These are phyloP conservation scores for Lemur catta DNA, from an alignment of 2,797 vertebrate genomes.

Conservation along the genomic window DNA sequence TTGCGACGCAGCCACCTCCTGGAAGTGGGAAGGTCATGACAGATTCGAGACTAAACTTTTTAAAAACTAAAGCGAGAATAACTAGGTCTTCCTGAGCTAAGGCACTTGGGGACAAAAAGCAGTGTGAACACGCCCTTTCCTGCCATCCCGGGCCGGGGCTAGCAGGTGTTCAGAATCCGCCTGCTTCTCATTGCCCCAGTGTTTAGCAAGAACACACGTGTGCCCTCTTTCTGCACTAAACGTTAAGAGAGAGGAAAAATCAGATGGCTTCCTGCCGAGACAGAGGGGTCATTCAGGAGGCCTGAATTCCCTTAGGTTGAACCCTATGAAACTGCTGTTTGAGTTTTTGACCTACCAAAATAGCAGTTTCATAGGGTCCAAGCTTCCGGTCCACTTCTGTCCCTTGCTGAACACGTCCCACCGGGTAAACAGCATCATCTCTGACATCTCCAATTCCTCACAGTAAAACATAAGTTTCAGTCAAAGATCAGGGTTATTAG, in stretches of 20 bases:
- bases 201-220: background rate
- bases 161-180: background rate
- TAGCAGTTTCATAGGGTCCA: background rate
- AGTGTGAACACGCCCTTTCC: background rate
- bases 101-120: background rate
- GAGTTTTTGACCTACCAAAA: background rate
- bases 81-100: background rate
- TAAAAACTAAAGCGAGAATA: background rate
- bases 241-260: background rate
- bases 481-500: background rate
- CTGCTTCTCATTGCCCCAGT: background rate
- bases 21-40: background rate
- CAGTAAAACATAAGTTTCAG: background rate
- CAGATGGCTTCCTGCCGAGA: background rate
- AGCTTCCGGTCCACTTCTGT: background rate
- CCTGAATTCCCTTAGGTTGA: background rate
- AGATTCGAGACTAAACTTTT: background rate
- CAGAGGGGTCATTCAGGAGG: background rate
- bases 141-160: background rate
- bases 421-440: background rate
- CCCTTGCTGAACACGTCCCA: background rate
- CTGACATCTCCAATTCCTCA: background rate
- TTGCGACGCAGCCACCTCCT: background rate
- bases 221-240: background rate
- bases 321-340: accelerated